Percentiles rank a stretch among this genome's conserved stretches.
Conservation (phyloP, 2,888 invertebrate species). For the Cheilosia vernalis region DNA sequence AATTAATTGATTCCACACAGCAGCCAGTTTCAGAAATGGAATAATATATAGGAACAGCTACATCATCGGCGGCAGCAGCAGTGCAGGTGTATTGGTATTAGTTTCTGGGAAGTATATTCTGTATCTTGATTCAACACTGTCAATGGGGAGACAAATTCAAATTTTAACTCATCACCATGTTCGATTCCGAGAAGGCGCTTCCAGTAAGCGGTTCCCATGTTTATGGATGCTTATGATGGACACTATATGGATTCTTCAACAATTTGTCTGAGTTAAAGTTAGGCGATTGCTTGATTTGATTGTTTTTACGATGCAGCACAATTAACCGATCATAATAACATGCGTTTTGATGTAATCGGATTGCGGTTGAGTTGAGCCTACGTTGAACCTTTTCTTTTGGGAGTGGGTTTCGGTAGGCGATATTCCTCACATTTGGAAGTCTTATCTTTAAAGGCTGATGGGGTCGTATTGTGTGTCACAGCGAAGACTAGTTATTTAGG, state of each 20-base stretch:
- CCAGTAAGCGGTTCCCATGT: conserved; percentile 16
- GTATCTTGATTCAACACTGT: conserved; percentile 48
- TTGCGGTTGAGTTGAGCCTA: not conserved
- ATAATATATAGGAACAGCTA: not conserved
- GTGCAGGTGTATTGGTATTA: conserved; percentile 55
- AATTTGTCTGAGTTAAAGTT: not conserved
- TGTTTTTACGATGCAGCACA: conserved; percentile 5
- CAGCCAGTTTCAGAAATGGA: conserved; percentile 23
- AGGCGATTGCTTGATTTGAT: not conserved
- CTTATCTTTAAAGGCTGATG: no score
- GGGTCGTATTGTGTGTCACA: no score
- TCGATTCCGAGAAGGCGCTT: conserved; percentile 42
- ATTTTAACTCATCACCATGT: conserved; percentile 26
- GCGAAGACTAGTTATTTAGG: no score
- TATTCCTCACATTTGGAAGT: no score
- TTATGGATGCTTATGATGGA: conserved; percentile 27
- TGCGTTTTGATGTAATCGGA: not conserved
- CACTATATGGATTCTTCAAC: conserved; percentile 12
- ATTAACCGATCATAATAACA: not conserved
- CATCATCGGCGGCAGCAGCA: conserved; percentile 5
- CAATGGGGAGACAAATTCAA: conserved; percentile 54
- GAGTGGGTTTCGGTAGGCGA: no score
- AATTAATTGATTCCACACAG: conserved; percentile 67
- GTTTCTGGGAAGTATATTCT: conserved; percentile 58
- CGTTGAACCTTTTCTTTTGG: no score